phyloP scores from a whole-genome alignment of 2,888 invertebrate species.

The Prosapia bicincta region DNA sequence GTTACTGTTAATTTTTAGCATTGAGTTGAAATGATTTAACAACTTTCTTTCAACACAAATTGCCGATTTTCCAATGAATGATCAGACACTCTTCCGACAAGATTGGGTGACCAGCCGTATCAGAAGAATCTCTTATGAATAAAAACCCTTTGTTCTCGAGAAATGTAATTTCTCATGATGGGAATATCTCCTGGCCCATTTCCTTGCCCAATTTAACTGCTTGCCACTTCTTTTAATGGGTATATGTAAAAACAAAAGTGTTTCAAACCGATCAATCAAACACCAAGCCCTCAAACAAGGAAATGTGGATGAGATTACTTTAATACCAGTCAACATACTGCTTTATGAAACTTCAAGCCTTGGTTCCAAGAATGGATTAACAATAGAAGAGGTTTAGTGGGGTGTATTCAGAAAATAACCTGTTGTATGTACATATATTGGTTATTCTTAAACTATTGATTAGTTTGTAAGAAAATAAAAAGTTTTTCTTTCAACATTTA shows the following conservation, averaged over 20 bases:
- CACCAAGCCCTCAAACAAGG: neutral
- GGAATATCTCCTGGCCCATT: slow-evolving; percentile 33
- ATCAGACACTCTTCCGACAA: slow-evolving; percentile 30
- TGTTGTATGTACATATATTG: no score
- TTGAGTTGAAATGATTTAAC: slow-evolving; percentile 1
- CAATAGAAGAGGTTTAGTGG: no score
- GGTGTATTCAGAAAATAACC: no score
- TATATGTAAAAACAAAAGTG: slow-evolving; percentile 32
- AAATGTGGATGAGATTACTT: neutral
- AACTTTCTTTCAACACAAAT: slow-evolving; percentile 4
- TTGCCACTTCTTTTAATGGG: slow-evolving; percentile 36
- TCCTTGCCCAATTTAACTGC: slow-evolving; percentile 32
- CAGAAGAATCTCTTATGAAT: slow-evolving; percentile 28
- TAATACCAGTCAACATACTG: neutral
- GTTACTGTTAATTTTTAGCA: neutral
- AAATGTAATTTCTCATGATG: slow-evolving; percentile 31
- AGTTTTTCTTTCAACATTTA: no score
- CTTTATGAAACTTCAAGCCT: neutral
- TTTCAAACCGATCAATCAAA: neutral
- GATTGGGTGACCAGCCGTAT: slow-evolving; percentile 31
- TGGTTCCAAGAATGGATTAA: slow-evolving; percentile 5
- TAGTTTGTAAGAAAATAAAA: no score
- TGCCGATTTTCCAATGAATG: neutral
- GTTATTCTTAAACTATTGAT: no score
- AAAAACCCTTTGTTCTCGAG: slow-evolving; percentile 32